These are phyloP conservation scores for Pituophis catenifer DNA, from an alignment of 2,113 vertebrate genomes.

Conservation along the genomic window DNA sequence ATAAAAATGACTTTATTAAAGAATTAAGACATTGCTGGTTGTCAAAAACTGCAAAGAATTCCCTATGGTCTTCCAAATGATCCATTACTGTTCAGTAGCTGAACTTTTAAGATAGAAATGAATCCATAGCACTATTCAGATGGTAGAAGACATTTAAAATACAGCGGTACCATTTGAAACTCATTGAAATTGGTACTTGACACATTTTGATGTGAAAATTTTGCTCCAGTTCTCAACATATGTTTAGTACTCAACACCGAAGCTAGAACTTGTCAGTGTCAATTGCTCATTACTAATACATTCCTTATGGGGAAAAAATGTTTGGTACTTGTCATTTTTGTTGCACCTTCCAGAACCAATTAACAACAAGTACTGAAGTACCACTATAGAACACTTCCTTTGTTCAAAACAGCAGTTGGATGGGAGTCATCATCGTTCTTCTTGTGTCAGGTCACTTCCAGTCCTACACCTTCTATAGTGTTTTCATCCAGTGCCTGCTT, in stretches of 20 bases:
- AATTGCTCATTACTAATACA: background rate
- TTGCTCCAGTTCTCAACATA: background rate
- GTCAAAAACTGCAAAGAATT: background rate
- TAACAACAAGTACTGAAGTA: no score
- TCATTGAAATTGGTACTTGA: background rate
- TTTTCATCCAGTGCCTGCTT: slow-evolving; percentile 11
- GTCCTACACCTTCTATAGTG: background rate
- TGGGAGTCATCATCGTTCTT: background rate
- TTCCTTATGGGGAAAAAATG: background rate
- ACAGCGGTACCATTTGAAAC: background rate
- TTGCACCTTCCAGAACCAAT: no score
- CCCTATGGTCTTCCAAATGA: background rate
- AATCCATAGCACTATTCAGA: background rate
- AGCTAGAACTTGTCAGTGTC: background rate
- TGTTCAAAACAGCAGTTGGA: background rate
- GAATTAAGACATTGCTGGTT: background rate
- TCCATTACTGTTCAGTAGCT: background rate
- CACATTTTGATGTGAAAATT: background rate
- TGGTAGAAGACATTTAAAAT: background rate
- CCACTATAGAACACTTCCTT: background rate
- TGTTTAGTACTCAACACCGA: background rate
- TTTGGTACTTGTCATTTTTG: background rate
- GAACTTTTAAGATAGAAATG: background rate
- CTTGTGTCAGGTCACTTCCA: background rate
- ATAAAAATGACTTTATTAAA: background rate